These are phyloP conservation scores for cattle (Bos taurus) DNA, from an alignment of 2,113 vertebrate species.

Conservation along the genomic window ARS-UCD2.0 NC_037351.1:26278501-26279000, in stretches of 20 bases:
- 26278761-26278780: conserved; percentile 48
- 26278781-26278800: conserved; percentile 38
- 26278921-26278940: conserved; percentile 48
- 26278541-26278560: conserved; percentile 46
- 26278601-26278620: conserved; percentile 44
- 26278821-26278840: conserved; percentile 48
- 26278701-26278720: conserved; percentile 8
- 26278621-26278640: conserved; percentile 47
- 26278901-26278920: background rate
- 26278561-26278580: conserved; percentile 58
- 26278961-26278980: background rate
- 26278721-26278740: conserved; percentile 19
- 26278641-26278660: conserved; percentile 7
- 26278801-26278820: conserved; percentile 60
- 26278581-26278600: conserved; percentile 53
- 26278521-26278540: conserved; percentile 67
- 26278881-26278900: conserved; percentile 4
- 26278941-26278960: conserved; percentile 40
- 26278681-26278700: conserved; percentile 17
- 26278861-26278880: background rate
- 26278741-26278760: conserved; percentile 31
- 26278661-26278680: conserved; percentile 17
- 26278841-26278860: conserved; percentile 22
- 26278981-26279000: background rate
- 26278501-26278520: conserved; percentile 1